phyloP scores from a whole-genome alignment of 1,140 invertebrate genomes.

The Pseudomyrmex cubaensis region DNA sequence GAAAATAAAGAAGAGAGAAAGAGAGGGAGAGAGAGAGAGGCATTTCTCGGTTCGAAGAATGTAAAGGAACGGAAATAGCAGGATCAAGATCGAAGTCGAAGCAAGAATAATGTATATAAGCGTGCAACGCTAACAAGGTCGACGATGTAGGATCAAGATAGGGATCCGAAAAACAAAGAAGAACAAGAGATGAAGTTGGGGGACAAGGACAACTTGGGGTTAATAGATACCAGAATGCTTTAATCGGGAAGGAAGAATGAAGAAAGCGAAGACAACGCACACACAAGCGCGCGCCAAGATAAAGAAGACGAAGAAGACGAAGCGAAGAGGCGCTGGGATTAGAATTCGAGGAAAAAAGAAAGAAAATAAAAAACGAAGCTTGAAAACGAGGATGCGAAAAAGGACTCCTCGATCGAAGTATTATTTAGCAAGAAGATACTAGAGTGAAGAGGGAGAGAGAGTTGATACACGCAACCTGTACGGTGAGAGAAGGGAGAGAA shows the following conservation, averaged over 20 bases:
- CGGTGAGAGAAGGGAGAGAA: not conserved
- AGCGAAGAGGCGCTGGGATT: constrained; percentile 24
- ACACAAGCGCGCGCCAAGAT: no score
- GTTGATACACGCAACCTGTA: no score
- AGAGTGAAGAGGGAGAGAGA: constrained; percentile 20
- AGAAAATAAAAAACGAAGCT: not conserved
- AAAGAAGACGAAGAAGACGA: constrained; percentile 2
- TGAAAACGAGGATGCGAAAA: not conserved
- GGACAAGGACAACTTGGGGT: constrained; percentile 42
- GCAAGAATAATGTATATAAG: constrained; percentile 54
- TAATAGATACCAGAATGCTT: constrained; percentile 45
- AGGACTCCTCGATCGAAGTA: constrained; percentile 33
- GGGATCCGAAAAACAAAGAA: constrained; percentile 28
- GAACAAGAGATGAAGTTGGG: constrained; percentile 29
- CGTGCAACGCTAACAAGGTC: constrained; percentile 52
- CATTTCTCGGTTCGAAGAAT: constrained; percentile 32
- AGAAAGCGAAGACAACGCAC: no score
- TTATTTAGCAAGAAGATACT: constrained; percentile 64
- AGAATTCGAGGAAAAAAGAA: constrained; percentile 22
- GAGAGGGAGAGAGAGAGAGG: not conserved
- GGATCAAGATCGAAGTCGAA: constrained; percentile 57
- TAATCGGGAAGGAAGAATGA: constrained; percentile 16
- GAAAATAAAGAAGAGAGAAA: constrained; percentile 14
- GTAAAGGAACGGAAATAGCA: constrained; percentile 42
- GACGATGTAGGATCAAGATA: constrained; percentile 54